A percentile compares a stretch with the other conserved stretches of the same genome.
Evolutionary conservation across 2,113 vertebrate species (phyloP).

Genomic region (Agapornis roseicollis): DNA sequence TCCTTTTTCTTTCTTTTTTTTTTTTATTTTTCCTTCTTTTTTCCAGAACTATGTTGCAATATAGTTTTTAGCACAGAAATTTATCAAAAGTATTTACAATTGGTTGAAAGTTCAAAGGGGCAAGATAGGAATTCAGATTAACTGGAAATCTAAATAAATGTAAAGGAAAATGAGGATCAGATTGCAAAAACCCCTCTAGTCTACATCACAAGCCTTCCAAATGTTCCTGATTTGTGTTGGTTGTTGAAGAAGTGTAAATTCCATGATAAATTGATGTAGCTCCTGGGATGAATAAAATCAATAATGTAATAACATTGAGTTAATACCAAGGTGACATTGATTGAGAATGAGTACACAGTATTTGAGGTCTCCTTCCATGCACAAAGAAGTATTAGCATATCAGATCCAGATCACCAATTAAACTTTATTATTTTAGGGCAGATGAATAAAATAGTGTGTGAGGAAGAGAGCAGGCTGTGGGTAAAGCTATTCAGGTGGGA

Average conservation of each 20-base stretch:
- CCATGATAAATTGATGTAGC: slow-evolving; percentile 50
- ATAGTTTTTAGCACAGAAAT: slow-evolving; percentile 33
- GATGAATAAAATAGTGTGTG: slow-evolving; percentile 16
- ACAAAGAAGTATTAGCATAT: slow-evolving; percentile 51
- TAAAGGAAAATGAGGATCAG: slow-evolving; percentile 30
- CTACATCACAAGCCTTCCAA: slow-evolving; percentile 17
- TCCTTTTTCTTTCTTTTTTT: not conserved
- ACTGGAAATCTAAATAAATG: slow-evolving; percentile 57
- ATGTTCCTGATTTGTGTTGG: slow-evolving; percentile 50
- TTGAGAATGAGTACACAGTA: slow-evolving; percentile 43
- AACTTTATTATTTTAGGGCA: slow-evolving; percentile 44
- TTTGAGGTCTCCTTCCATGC: slow-evolving; percentile 34
- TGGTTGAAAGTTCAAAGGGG: slow-evolving; percentile 40
- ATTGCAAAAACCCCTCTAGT: slow-evolving; percentile 14
- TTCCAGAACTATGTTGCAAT: slow-evolving; percentile 32
- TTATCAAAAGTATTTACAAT: slow-evolving; percentile 55
- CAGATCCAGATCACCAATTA: slow-evolving; percentile 38
- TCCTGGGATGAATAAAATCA: slow-evolving; percentile 58
- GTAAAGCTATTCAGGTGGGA: not conserved
- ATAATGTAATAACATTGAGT: slow-evolving; percentile 44
- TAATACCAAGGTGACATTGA: slow-evolving; percentile 40
- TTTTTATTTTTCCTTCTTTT: not conserved
- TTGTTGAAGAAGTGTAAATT: slow-evolving; percentile 54
- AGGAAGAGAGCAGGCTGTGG: not conserved
- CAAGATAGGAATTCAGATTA: slow-evolving; percentile 61